Conservation (phyloP, 1,140 invertebrate species). For the Ceratina australensis region DNA sequence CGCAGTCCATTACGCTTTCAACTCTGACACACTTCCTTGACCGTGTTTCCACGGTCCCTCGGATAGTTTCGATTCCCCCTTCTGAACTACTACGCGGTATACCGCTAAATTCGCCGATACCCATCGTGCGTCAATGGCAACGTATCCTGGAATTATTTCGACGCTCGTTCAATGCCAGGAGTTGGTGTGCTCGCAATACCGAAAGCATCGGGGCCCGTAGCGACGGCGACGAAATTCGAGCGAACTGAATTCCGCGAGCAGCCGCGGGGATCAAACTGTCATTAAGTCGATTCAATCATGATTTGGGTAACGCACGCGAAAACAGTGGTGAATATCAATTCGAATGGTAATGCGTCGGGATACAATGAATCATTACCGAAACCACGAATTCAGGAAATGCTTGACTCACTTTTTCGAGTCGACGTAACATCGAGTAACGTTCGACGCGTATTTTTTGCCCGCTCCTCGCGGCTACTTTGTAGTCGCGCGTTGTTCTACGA, state of each 20-base stretch:
- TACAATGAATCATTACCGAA: background rate
- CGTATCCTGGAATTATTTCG: constrained; percentile 14
- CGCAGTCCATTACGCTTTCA: constrained; percentile 1
- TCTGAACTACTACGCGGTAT: too few species aligned
- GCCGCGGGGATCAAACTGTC: constrained; percentile 26
- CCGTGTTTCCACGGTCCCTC: background rate
- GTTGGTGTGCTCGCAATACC: background rate
- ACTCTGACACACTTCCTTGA: constrained; percentile 35
- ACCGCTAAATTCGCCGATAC: background rate
- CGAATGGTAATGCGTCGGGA: background rate
- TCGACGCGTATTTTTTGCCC: too few species aligned
- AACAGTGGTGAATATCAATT: too few species aligned
- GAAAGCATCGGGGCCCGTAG: background rate
- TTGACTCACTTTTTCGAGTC: too few species aligned
- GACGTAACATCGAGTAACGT: too few species aligned
- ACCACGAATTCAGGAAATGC: background rate
- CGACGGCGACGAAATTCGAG: constrained; percentile 2
- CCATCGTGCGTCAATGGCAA: too few species aligned
- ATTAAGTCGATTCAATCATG: constrained; percentile 31
- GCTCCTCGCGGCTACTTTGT: background rate
- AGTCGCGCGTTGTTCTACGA: background rate
- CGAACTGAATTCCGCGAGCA: constrained; percentile 8
- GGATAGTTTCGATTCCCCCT: background rate
- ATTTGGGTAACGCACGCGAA: background rate
- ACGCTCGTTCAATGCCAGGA: background rate